Conservation (phyloP, 2,797 vertebrate genomes). For the Gobio occitaniae region DNA sequence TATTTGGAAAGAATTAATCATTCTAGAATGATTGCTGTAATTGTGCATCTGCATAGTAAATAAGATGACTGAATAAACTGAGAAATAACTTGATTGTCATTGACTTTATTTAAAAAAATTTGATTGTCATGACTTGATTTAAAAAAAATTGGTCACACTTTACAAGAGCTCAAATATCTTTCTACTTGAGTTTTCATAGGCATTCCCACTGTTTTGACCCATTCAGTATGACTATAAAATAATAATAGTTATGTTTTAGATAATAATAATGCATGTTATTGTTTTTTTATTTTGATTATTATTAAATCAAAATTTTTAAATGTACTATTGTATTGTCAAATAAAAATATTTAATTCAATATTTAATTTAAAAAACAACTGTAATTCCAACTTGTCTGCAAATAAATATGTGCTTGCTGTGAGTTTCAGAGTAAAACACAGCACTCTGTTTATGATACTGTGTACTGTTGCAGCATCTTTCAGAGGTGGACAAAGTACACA, state of each 20-base stretch:
- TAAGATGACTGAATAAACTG: neutral
- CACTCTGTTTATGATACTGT: neutral
- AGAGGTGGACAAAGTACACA: too few species aligned
- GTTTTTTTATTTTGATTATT: neutral
- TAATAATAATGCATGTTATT: neutral
- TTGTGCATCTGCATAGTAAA: neutral
- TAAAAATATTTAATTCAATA: neutral
- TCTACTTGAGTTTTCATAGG: neutral
- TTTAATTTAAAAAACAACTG: neutral
- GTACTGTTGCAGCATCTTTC: neutral
- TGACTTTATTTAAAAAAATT: too few species aligned
- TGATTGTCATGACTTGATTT: too few species aligned
- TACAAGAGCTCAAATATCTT: neutral
- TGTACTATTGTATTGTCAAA: neutral
- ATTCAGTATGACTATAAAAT: neutral
- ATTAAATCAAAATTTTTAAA: neutral
- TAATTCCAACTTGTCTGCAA: neutral
- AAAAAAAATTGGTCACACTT: neutral
- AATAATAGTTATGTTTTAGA: neutral
- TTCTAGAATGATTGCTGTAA: neutral
- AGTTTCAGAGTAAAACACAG: neutral
- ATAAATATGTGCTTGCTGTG: neutral
- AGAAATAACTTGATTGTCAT: neutral
- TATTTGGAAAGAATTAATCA: neutral
- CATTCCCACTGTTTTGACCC: neutral